Base-by-base conservation (phyloP, 1,140 invertebrate species). In the Drosophila nebulosa region DNA sequence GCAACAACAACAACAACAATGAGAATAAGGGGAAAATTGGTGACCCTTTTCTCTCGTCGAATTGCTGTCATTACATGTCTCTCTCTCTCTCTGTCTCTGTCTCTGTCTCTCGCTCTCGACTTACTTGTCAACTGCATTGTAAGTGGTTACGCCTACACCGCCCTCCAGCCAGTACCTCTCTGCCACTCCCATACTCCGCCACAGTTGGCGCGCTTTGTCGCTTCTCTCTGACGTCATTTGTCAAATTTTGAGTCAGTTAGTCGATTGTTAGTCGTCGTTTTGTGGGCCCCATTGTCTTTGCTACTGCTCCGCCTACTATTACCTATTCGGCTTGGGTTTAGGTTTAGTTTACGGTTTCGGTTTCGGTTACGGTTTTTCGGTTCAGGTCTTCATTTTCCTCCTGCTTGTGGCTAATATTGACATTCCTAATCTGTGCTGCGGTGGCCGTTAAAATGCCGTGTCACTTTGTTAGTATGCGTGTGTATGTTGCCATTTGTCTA, bases 391-490 rank as follows among this genome's bases (percentile, higher is more conserved):
- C 42, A 59, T 73, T 50, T 62, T 56, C 42, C 69, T 56, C 42
- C 63, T 79, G 59, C 36, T 61, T 70, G 71, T 84, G 81, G 78
- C 81, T 80, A 86, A 86, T 86, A 86, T 86, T 86, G 81, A 86
- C 81, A 86, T 86, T 86, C 81, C 74, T 86, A 86, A 86, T 86
- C 81, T 88, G 74, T 84, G 81, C 69, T 69, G 79, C 69, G 80
- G 51, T 67, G 79, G 63, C 83, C 83, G 81, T 75, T 81, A 86
- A 86, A 86, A 81, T 86, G 81, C 81, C 81, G 83, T 86, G 81
- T 86, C 81, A 86, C 83, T 86, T 81, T 69, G 81, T 81, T 86
- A 86, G 74, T 81, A 86, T 88, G 81, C 83, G 83, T 86, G 83
- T 86, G 81, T 86, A 78, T 81, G 74, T 50, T 69, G 61, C 83